Evolutionary conservation across 1,140 invertebrate genomes (phyloP).

Genomic region (Drosophila bocki): DNA sequence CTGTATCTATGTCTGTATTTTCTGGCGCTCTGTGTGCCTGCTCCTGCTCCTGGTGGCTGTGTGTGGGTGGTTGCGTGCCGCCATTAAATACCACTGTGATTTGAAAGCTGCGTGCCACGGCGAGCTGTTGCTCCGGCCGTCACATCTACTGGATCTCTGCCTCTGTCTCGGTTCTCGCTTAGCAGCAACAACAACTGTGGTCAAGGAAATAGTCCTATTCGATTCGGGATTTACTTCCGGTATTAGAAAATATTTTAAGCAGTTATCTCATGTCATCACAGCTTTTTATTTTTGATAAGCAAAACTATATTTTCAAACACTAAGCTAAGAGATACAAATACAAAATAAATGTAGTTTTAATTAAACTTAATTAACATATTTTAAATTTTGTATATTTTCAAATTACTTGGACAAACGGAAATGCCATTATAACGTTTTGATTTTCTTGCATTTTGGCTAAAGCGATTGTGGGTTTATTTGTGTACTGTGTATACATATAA

Average conservation of each 20-base stretch:
- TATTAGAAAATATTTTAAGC: neutral
- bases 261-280: no score
- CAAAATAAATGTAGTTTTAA: no score
- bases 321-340: no score
- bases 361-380: no score
- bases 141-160: no score
- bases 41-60: neutral
- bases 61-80: conserved; percentile 35
- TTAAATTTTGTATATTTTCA: no score
- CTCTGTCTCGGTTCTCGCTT: neutral
- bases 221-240: neutral
- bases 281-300: no score
- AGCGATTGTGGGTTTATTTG: neutral
- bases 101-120: conserved; percentile 39
- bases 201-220: neutral
- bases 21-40: neutral
- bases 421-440: no score
- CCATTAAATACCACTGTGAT: conserved; percentile 56
- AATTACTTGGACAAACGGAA: no score
- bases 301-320: no score
- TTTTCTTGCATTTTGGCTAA: neutral
- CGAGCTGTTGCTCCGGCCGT: conserved; percentile 2
- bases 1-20: neutral
- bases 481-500: neutral
- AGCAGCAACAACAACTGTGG: neutral